Percentiles rank a stretch among this genome's conserved stretches.
phyloP scores from a whole-genome alignment of 2,113 vertebrate species.

The Vulpes vulpes region DNA sequence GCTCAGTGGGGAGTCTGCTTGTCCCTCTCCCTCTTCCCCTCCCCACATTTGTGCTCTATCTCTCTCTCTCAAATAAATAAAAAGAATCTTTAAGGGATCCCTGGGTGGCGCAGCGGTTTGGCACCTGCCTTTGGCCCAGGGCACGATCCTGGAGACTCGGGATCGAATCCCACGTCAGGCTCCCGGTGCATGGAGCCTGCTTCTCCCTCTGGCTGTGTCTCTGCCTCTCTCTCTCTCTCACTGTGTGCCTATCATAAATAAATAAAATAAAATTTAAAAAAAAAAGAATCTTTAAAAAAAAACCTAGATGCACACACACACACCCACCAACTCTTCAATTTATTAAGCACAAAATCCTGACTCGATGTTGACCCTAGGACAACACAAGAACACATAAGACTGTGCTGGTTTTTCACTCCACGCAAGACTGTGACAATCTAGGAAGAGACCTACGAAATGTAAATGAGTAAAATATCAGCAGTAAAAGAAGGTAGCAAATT shows the following conservation, averaged over 20 bases:
- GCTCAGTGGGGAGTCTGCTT: not conserved
- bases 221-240: no score
- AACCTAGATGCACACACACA: not conserved
- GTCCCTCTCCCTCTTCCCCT: not conserved
- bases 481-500: not conserved
- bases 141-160: no score
- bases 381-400: not conserved
- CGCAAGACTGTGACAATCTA: not conserved
- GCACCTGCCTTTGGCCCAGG: no score
- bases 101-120: no score
- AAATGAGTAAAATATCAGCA: not conserved
- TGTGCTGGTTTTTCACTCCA: not conserved
- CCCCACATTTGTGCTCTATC: not conserved
- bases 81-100: no score
- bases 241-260: no score
- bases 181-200: no score
- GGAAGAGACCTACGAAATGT: not conserved
- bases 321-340: not conserved
- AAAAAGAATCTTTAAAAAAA: not conserved
- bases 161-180: no score
- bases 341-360: conserved; percentile 10
- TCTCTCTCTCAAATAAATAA: not conserved
- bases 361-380: not conserved
- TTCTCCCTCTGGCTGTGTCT: no score
- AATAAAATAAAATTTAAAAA: no score